phyloP scores from a whole-genome alignment of 2,888 invertebrate genomes.

The Trachelus iudaicus region DNA sequence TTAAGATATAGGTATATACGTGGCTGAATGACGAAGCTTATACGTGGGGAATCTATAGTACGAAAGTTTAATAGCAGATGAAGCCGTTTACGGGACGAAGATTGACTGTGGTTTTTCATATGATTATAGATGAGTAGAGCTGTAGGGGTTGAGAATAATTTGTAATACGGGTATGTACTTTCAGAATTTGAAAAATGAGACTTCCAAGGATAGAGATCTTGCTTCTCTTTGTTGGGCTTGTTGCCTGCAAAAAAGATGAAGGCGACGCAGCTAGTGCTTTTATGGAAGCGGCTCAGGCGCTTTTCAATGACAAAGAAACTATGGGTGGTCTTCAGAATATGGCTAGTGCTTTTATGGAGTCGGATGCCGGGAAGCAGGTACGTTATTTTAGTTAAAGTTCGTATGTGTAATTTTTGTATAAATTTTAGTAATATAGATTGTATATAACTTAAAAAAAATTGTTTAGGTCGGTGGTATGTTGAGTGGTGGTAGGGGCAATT shows the following conservation, averaged over 20 bases:
- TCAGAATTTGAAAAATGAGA: conserved; percentile 41
- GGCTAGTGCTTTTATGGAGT: conserved; percentile 76
- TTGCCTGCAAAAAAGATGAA: conserved; percentile 54
- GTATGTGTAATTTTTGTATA: not conserved
- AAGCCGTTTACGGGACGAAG: not conserved
- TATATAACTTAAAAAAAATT: not conserved
- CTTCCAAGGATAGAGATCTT: conserved; percentile 43
- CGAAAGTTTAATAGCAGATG: not conserved
- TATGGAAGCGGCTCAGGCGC: conserved; percentile 76
- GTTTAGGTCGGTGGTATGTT: conserved; percentile 41
- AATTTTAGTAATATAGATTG: conserved; percentile 14
- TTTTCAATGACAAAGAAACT: conserved; percentile 73
- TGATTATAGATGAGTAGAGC: not conserved
- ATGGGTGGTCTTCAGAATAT: conserved; percentile 74
- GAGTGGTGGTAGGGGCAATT: conserved; percentile 36
- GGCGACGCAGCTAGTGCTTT: conserved; percentile 73
- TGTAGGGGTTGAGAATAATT: not conserved
- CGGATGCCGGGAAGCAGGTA: conserved; percentile 73
- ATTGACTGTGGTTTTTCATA: not conserved
- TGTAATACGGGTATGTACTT: not conserved
- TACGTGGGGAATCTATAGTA: not conserved
- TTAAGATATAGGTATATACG: not conserved
- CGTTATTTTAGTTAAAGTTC: conserved; percentile 36
- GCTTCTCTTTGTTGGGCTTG: conserved; percentile 41
- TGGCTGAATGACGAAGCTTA: not conserved